These are phyloP conservation scores for Hydra vulgaris DNA, from an alignment of 30 jellyfish, hydroid and myxozoan species.

Conservation along the genomic window DNA sequence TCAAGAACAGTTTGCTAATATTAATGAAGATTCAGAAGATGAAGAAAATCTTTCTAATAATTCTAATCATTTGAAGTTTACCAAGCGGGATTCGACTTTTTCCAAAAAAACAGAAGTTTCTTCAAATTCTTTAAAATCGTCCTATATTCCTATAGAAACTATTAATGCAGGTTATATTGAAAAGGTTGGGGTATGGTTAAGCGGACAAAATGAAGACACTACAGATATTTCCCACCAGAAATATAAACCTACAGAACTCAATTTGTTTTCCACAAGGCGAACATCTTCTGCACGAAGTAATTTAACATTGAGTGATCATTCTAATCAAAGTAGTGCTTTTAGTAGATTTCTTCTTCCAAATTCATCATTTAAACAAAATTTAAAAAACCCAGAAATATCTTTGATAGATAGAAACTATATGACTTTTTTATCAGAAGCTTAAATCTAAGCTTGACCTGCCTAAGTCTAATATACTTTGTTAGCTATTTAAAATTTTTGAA, in stretches of 20 bases:
- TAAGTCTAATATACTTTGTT: too few species aligned
- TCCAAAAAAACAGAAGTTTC: slow-evolving; percentile 12
- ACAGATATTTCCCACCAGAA: neutral
- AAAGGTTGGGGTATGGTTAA: slow-evolving; percentile 95
- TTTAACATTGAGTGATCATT: slow-evolving; percentile 27
- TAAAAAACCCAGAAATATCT: neutral
- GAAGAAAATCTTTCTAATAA: slow-evolving; percentile 2
- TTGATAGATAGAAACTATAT: too few species aligned
- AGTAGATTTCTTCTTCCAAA: slow-evolving; percentile 26
- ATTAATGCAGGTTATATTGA: slow-evolving; percentile 40
- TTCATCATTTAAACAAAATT: slow-evolving; percentile 9
- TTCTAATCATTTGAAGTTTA: slow-evolving; percentile 1
- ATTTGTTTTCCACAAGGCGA: slow-evolving; percentile 7
- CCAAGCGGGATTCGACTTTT: slow-evolving; percentile 9
- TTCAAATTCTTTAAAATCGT: slow-evolving; percentile 2
- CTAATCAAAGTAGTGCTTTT: slow-evolving; percentile 25
- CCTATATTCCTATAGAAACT: slow-evolving; percentile 16
- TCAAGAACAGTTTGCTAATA: slow-evolving; percentile 23
- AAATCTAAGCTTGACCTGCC: too few species aligned
- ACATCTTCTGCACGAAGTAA: slow-evolving; percentile 18
- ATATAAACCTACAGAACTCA: neutral
- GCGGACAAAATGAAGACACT: slow-evolving; percentile 46
- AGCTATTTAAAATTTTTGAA: too few species aligned
- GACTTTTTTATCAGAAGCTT: neutral
- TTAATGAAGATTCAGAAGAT: slow-evolving; percentile 34